phyloP scores from a whole-genome alignment of 2,797 vertebrate species.

The Rhabdomys pumilio region DNA sequence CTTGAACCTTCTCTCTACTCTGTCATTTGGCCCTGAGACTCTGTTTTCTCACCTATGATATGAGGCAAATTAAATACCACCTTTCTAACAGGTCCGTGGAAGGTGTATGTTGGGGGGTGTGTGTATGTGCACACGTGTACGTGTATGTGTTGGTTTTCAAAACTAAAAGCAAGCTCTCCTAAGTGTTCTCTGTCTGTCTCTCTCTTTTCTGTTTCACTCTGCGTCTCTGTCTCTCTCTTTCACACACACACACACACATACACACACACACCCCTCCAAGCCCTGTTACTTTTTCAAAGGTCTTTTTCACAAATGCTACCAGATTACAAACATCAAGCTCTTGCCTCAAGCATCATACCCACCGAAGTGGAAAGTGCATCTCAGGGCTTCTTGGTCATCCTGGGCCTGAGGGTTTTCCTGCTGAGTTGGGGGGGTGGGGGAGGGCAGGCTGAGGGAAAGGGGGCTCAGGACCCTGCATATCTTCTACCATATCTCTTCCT shows the following conservation, averaged over 20 bases:
- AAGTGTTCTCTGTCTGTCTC: background rate
- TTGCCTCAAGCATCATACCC: background rate
- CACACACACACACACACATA: background rate
- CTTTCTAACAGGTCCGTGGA: background rate
- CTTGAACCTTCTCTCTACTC: background rate
- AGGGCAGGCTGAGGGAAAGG: fast-evolving
- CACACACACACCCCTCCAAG: background rate
- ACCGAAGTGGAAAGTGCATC: background rate
- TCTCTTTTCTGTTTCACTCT: background rate
- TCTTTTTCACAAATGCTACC: background rate
- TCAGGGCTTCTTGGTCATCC: background rate
- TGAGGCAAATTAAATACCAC: background rate
- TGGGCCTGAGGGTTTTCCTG: background rate
- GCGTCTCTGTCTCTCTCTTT: background rate
- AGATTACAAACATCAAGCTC: background rate
- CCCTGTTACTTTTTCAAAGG: background rate
- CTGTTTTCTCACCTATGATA: constrained; percentile 37
- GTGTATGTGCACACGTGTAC: too few species aligned
- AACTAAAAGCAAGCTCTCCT: background rate
- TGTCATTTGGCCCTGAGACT: background rate
- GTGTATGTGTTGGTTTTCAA: background rate
- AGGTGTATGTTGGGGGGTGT: background rate
- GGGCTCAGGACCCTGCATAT: background rate
- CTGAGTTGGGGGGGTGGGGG: background rate
- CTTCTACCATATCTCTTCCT: background rate